Percentiles rank a stretch among this genome's conserved stretches.
phyloP scores from a whole-genome alignment of 92 coral and sea anemone species.

The Epizoanthus rinbou region DNA sequence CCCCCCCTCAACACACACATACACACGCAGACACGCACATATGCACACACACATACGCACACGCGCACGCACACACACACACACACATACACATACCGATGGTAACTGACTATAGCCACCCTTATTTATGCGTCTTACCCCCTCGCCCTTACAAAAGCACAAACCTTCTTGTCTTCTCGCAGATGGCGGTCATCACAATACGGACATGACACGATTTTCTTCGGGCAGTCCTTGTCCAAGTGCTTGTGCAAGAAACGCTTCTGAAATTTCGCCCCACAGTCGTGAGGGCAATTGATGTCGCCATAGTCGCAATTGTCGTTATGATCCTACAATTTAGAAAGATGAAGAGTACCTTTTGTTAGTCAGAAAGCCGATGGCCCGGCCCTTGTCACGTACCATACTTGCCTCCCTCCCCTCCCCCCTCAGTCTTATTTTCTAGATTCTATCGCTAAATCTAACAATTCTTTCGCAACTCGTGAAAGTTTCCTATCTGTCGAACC shows the following conservation, averaged over 20 bases:
- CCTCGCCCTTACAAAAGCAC: background rate
- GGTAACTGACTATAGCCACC: no score
- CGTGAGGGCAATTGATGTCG: conserved; percentile 75
- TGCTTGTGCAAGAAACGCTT: conserved; percentile 79
- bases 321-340: conserved; percentile 60
- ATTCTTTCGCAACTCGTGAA: no score
- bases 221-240: conserved; percentile 85
- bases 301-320: conserved; percentile 72
- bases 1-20: no score
- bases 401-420: no score
- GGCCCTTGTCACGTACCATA: background rate
- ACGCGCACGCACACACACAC: no score
- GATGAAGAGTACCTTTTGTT: background rate
- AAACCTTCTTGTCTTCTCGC: conserved; percentile 86
- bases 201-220: conserved; percentile 77
- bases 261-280: conserved; percentile 85
- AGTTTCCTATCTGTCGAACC: no score
- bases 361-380: background rate
- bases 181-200: conserved; percentile 84
- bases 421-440: no score
- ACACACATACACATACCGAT: no score
- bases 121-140: no score
- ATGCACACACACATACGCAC: no score
- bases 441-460: no score
- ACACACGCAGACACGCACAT: no score